Base-by-base conservation (phyloP, 2,888 invertebrate genomes). In the Lasioglossum marginatum region DNA sequence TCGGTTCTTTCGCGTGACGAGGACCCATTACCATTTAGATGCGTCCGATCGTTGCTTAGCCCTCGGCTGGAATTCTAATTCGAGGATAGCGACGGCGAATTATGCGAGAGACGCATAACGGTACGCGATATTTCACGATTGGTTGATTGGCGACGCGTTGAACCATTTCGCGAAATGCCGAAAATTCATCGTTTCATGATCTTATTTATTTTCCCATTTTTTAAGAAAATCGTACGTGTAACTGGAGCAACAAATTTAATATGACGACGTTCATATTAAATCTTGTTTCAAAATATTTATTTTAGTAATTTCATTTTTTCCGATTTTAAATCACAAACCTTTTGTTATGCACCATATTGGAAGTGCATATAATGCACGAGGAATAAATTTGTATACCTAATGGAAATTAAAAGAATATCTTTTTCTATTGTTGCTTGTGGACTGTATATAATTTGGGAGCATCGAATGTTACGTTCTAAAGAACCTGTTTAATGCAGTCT, bases 21-120 rank as follows among this genome's bases (percentile, higher is more conserved):
- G 63, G 71, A 23, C 43, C 84, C 68, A 85, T 85, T 84, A 85
- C 79, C 84, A 85, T 85, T 85, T 85, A 84, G 78, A 84, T 85
- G 71, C 85, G 4, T 34, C 37, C 66, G 19, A 68, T 68, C 74
- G 85, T 31, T 70, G 78, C 84, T 57, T 60, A 75, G 75, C 85
- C 79, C 63, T 78, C 66, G 84, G 57, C 84, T 43, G 84, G 73
- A 84, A 85, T 85, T 85, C 85, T 52, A 78, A 85, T 84, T 85
- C 85, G 85, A 66, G 71, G 63, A 60, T 52, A 6, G 74, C 74
- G 19, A 43, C 63, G 66, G 66, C 71, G 76, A 85, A 85, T 85
- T 85, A 84, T 85, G 66, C 63, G 79, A 31, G 71, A 37, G 43
- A 60, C 77, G 70, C n/a, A 75, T 75, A 84, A 84, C 78, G 78